These are phyloP conservation scores for Semibalanus balanoides DNA, from an alignment of 1,140 invertebrate species.

Conservation along the genomic window DNA sequence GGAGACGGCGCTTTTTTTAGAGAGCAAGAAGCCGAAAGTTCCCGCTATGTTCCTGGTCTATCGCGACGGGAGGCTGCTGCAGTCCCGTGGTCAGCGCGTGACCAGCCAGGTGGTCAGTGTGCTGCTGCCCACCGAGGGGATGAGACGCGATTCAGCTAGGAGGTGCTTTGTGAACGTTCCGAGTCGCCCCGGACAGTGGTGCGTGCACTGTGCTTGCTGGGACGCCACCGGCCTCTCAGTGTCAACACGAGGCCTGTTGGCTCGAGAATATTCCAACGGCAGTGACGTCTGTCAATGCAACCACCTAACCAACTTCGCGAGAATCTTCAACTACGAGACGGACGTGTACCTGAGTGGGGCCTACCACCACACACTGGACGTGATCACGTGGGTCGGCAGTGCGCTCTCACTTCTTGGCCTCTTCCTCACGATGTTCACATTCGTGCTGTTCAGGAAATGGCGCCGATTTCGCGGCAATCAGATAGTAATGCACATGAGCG, in stretches of 20 bases:
- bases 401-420: conserved; percentile 21
- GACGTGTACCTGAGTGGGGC: conserved; percentile 10
- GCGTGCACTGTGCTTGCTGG: neutral
- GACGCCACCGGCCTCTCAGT: neutral
- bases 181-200: neutral
- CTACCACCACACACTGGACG: conserved; percentile 17
- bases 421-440: conserved; percentile 22
- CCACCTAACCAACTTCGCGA: conserved; percentile 21
- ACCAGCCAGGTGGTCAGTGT: neutral
- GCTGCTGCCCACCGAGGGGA: neutral
- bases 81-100: neutral
- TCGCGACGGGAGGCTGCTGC: neutral
- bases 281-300: conserved; percentile 20
- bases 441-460: conserved; percentile 23
- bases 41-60: neutral
- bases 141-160: neutral
- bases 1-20: neutral
- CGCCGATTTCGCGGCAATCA: conserved; percentile 21
- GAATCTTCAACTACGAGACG: conserved; percentile 20
- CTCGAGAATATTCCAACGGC: neutral
- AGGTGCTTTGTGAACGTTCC: neutral
- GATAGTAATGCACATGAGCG: conserved; percentile 23
- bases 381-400: conserved; percentile 23
- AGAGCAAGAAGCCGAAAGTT: neutral
- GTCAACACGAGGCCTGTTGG: neutral